Percentiles rank a stretch among this genome's conserved stretches.
Evolutionary conservation across 2,888 invertebrate genomes (phyloP).

Genomic region (Lottia scabra): DNA sequence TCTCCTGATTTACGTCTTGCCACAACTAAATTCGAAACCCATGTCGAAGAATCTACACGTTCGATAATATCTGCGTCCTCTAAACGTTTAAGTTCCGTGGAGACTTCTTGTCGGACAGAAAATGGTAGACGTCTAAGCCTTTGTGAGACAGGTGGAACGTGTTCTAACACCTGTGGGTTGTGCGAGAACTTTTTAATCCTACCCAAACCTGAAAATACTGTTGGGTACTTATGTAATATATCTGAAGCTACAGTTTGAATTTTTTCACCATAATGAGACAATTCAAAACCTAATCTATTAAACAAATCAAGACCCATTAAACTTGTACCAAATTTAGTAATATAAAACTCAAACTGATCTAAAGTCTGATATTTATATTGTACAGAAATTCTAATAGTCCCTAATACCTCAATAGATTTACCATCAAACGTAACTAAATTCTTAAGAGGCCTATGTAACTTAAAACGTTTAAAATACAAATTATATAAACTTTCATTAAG

Average conservation of each 20-base stretch:
- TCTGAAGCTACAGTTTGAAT: background rate
- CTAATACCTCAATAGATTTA: too few species aligned
- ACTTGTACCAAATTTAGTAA: background rate
- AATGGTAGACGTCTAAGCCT: conserved; percentile 4
- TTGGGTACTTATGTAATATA: background rate
- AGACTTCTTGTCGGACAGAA: background rate
- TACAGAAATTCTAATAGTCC: background rate
- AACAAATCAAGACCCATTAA: conserved; percentile 13
- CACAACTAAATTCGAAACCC: too few species aligned
- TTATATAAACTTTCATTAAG: too few species aligned
- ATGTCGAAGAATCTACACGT: conserved; percentile 5
- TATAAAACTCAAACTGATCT: background rate
- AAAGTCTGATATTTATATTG: background rate
- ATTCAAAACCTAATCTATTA: background rate
- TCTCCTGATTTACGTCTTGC: too few species aligned
- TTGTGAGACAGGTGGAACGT: conserved; percentile 9
- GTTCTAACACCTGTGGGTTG: background rate
- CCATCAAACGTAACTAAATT: too few species aligned
- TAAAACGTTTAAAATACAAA: too few species aligned
- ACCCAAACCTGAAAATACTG: background rate
- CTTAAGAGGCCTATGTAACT: too few species aligned
- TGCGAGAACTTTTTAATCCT: background rate
- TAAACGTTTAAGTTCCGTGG: background rate
- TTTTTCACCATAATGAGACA: background rate
- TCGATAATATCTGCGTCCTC: background rate